Base-by-base conservation (phyloP, 2,113 vertebrate species). In the Manacus vitellinus region DNA sequence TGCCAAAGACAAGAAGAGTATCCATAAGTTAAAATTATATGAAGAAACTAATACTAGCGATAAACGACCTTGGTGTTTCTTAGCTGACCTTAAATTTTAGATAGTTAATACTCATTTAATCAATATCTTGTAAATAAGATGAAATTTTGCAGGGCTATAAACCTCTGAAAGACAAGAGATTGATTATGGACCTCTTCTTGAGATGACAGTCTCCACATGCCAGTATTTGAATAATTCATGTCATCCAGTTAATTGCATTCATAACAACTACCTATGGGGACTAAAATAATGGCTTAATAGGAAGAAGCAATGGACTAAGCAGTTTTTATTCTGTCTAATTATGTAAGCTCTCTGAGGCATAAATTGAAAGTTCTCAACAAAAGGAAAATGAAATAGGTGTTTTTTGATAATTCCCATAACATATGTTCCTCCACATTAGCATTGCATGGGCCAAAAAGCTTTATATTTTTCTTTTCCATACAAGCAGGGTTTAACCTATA, bases 241-340 rank as follows among this genome's bases (percentile, higher is more conserved):
- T 91, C 33, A 68, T 35, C 44, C 41, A 62, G 37, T 85, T 96
- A 93, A 91, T 92, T 58, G 20, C 65, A 86, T 97, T 96, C 51
- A 58, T 94, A 90, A 80, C 51, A 91, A 87, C 80, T 89, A 93
- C 72, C 30, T 93, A 91, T 85, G 91, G 66, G 80, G 80, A 91
- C 33, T 92, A 59, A 85, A 96, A 61, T 96, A 95, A 97, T 89
- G 82, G 78, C 54, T 97, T 96, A 96, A 96, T 74, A 97, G 92
- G 12, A 94, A 91, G 44, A 74, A 96, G 74, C 92, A 95, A 96
- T 83, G 97, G 92, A 78, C 24, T 75, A 96, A 95, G 43, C 47
- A 95, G 79, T 90, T 89, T 96, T 94, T 56, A 76, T 39, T 92
- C 82, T 94, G 21, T 85, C 35, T 97, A 80, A 93, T 94, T 86